Conservation (phyloP, 1,140 invertebrate species). For the Sitophilus oryzae region DNA sequence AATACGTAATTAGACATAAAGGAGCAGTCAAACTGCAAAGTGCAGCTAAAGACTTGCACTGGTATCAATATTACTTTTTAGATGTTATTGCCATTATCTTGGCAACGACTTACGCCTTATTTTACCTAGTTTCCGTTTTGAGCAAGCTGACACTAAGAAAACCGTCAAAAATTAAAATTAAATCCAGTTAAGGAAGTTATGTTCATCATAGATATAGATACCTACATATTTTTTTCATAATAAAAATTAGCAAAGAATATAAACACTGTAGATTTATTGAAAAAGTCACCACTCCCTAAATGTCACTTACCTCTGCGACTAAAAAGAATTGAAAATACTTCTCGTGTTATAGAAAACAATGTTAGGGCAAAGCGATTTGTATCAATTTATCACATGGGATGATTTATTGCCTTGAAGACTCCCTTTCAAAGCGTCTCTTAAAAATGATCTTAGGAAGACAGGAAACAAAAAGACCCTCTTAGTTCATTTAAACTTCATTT, state of each 20-base stretch:
- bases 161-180: no score
- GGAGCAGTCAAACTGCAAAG: conserved; percentile 46
- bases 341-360: background rate
- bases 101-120: background rate
- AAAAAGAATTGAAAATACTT: background rate
- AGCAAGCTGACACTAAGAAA: no score
- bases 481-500: no score
- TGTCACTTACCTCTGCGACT: background rate
- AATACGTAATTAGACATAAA: conserved; percentile 44
- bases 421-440: no score
- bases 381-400: background rate
- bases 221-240: no score
- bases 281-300: no score
- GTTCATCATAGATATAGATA: no score
- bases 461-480: no score
- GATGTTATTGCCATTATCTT: conserved; percentile 14
- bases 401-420: background rate
- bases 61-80: conserved; percentile 30
- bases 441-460: no score
- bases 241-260: no score
- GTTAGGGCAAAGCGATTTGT: background rate
- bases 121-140: background rate
- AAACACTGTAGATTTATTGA: no score
- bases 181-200: no score
- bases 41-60: conserved; percentile 39